phyloP scores from a whole-genome alignment of 2,888 invertebrate genomes.

The Ommatoiulus sabulosus region DNA sequence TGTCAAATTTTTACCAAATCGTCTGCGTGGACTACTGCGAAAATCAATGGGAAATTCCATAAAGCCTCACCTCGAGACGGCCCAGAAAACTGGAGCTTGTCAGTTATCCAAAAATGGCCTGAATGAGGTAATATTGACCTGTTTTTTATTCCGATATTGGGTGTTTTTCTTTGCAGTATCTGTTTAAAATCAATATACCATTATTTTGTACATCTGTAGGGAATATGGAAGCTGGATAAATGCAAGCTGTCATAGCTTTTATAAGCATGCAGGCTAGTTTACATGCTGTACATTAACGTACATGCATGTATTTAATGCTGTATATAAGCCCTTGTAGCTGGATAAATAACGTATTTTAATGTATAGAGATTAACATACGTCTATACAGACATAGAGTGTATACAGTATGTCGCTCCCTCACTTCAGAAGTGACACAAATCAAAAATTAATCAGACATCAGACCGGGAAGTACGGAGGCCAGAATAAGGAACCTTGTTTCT shows the following conservation, averaged over 20 bases:
- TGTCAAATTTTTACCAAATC: background rate
- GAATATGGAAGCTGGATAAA: background rate
- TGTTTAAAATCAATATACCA: background rate
- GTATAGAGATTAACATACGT: too few species aligned
- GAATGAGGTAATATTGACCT: slow-evolving; percentile 72
- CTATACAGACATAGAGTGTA: too few species aligned
- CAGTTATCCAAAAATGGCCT: slow-evolving; percentile 87
- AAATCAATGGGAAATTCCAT: slow-evolving; percentile 88
- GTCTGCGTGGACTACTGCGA: background rate
- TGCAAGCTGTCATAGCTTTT: background rate
- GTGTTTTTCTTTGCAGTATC: background rate
- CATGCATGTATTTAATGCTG: too few species aligned
- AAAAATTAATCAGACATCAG: too few species aligned
- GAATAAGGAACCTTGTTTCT: too few species aligned
- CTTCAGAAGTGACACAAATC: too few species aligned
- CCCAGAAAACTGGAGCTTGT: slow-evolving; percentile 93
- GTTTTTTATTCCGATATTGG: background rate
- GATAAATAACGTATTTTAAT: too few species aligned
- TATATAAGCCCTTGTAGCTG: too few species aligned
- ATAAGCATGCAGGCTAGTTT: too few species aligned
- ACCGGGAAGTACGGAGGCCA: too few species aligned
- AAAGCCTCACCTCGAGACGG: slow-evolving; percentile 93
- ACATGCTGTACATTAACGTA: too few species aligned
- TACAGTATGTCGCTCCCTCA: too few species aligned
- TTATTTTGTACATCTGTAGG: background rate